These are phyloP conservation scores for Rhabdornis inornatus DNA, from an alignment of 2,113 vertebrate genomes.

Conservation along the genomic window DNA sequence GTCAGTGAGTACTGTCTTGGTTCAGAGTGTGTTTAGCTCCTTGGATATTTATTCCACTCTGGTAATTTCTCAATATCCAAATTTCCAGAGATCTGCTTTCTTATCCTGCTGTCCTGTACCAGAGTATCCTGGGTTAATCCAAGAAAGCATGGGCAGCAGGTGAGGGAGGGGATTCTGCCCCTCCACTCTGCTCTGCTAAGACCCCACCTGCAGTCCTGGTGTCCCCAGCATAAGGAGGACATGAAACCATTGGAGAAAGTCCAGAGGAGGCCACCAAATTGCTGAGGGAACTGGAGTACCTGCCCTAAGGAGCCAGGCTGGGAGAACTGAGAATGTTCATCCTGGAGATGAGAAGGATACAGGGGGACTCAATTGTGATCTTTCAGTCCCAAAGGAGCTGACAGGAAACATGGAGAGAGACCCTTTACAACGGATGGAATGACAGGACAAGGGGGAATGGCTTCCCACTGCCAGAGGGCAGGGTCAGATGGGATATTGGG, in stretches of 20 bases:
- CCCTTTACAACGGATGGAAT: accelerated
- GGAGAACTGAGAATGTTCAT: not conserved
- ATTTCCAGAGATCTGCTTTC: not conserved
- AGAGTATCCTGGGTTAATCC: not conserved
- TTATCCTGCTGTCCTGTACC: not conserved
- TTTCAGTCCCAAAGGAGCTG: not conserved
- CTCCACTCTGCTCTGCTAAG: not conserved
- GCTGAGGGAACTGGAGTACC: not conserved
- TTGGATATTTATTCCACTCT: not conserved
- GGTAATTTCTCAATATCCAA: not conserved
- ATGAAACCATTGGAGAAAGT: not conserved
- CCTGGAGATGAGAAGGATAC: not conserved
- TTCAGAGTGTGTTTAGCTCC: not conserved
- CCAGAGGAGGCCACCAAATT: not conserved
- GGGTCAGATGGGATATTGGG: accelerated
- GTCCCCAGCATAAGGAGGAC: not conserved
- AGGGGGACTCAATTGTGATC: not conserved
- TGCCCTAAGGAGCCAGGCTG: not conserved
- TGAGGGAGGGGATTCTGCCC: not conserved
- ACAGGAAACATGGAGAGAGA: not conserved
- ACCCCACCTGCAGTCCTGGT: not conserved
- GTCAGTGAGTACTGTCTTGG: not conserved
- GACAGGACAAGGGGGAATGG: not conserved
- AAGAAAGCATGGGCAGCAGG: not conserved
- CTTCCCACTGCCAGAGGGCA: not conserved